Conservation (phyloP, 2,888 invertebrate genomes). For the Liodrosophila aerea region DNA sequence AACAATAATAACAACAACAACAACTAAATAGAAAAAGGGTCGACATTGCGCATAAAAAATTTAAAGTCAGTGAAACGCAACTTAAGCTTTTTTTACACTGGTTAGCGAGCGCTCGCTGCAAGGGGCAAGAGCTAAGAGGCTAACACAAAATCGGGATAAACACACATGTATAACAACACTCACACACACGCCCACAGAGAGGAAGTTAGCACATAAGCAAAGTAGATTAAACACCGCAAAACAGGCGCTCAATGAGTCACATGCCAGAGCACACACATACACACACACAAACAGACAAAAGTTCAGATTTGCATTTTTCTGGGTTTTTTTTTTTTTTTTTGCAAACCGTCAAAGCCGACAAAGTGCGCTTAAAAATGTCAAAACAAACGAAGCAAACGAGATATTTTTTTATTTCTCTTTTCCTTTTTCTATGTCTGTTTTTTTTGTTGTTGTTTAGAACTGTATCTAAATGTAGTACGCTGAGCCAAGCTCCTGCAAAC, state of each 20-base stretch:
- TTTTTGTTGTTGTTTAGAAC: background rate
- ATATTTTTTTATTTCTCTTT: background rate
- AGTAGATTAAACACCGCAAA: constrained; percentile 79
- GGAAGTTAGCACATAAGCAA: constrained; percentile 70
- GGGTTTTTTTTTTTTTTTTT: constrained; percentile 12
- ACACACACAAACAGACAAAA: too few relatives aligned
- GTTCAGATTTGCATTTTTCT: constrained; percentile 36
- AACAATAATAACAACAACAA: background rate
- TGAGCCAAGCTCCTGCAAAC: too few relatives aligned
- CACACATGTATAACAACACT: constrained; percentile 64
- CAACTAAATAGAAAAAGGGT: constrained; percentile 40
- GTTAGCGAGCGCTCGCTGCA: constrained; percentile 30
- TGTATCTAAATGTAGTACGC: too few relatives aligned
- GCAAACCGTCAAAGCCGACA: constrained; percentile 63
- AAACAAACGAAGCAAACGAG: constrained; percentile 45
- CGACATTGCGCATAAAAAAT: constrained; percentile 73
- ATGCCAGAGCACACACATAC: constrained; percentile 44
- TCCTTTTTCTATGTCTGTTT: background rate
- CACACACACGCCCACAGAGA: constrained; percentile 15
- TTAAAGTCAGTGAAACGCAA: constrained; percentile 78
- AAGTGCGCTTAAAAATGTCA: constrained; percentile 73
- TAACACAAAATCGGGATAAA: constrained; percentile 72
- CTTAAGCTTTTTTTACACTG: constrained; percentile 76
- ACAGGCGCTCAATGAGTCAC: constrained; percentile 75
- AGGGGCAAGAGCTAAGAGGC: constrained; percentile 5